phyloP scores from a whole-genome alignment of 2,888 invertebrate species.

The Coenonympha arcania region DNA sequence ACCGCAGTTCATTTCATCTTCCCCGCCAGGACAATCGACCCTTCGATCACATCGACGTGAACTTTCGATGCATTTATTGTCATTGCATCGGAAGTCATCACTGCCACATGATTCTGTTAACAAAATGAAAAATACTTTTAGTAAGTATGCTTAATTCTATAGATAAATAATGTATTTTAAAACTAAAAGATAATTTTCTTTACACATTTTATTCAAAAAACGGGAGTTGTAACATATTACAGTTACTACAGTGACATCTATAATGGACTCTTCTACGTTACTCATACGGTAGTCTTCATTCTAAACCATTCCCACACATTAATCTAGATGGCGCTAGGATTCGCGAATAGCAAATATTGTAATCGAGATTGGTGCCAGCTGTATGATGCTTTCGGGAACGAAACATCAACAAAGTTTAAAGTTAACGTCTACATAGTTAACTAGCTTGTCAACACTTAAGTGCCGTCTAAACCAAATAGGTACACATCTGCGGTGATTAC shows the following conservation, averaged over 20 bases:
- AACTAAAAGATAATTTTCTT: no score
- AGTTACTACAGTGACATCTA: no score
- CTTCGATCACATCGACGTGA: slow-evolving; percentile 74
- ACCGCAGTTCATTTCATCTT: slow-evolving; percentile 79
- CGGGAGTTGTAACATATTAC: no score
- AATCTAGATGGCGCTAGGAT: slow-evolving; percentile 9
- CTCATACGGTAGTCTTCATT: no score
- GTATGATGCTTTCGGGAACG: slow-evolving; percentile 10
- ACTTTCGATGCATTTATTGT: slow-evolving; percentile 73
- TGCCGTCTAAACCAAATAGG: slow-evolving; percentile 8
- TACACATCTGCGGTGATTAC: not conserved
- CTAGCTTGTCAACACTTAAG: slow-evolving; percentile 18
- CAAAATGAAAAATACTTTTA: slow-evolving; percentile 33
- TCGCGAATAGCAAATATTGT: not conserved
- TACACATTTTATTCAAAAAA: no score
- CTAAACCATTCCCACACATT: no score
- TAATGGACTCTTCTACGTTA: no score
- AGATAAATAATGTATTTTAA: no score
- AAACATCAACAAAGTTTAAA: slow-evolving; percentile 19
- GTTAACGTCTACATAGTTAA: slow-evolving; percentile 25
- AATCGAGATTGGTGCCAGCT: not conserved
- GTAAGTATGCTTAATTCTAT: no score
- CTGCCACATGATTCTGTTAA: slow-evolving; percentile 51
- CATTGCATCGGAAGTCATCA: slow-evolving; percentile 71
- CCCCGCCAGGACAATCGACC: slow-evolving; percentile 74